phyloP scores from a whole-genome alignment of 2,113 vertebrate species.

The Setophaga petechia region DNA sequence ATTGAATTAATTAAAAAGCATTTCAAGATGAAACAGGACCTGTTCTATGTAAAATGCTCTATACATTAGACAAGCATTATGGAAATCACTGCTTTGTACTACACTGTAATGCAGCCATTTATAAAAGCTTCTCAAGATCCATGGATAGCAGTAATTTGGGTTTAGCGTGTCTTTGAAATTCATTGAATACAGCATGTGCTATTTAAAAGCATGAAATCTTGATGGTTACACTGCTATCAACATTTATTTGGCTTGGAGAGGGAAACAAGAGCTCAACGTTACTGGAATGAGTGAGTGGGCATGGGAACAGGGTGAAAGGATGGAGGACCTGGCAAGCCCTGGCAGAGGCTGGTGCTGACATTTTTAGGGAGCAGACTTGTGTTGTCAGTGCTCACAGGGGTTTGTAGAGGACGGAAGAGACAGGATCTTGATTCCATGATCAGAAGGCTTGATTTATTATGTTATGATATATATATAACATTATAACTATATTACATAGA shows the following conservation, averaged over 20 bases:
- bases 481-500: too few species aligned
- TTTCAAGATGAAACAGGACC: constrained; percentile 76
- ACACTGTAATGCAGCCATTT: constrained; percentile 72
- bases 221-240: constrained; percentile 58
- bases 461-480: too few species aligned
- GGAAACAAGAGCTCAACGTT: neutral
- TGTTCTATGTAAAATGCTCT: constrained; percentile 70
- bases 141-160: constrained; percentile 71
- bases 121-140: constrained; percentile 73
- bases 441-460: too few species aligned
- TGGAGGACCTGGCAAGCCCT: neutral
- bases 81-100: constrained; percentile 75
- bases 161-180: constrained; percentile 72
- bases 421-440: too few species aligned
- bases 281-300: neutral
- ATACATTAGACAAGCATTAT: constrained; percentile 79
- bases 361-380: neutral
- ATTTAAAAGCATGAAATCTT: constrained; percentile 69
- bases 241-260: neutral
- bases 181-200: constrained; percentile 64
- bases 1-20: constrained; percentile 80
- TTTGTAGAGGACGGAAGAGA: too few species aligned
- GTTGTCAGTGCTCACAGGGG: too few species aligned
- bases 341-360: neutral
- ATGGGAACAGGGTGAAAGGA: accelerated